Conservation (phyloP, 2,888 invertebrate species). For the Cephus sareptanus region DNA sequence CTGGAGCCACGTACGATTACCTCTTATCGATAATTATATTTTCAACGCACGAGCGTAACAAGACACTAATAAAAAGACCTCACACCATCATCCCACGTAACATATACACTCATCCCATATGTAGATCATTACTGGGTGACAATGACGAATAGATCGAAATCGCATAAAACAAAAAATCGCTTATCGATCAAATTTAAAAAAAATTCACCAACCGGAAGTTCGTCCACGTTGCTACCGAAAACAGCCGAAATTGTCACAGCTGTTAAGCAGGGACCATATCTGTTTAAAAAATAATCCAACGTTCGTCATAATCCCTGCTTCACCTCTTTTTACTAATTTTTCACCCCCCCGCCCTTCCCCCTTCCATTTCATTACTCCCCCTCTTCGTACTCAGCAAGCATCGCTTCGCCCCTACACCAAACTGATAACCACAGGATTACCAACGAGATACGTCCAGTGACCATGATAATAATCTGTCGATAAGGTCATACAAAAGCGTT, state of each 20-base stretch:
- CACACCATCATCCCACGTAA: neutral
- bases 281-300: neutral
- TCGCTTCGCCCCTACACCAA: neutral
- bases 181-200: no score
- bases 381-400: neutral
- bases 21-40: conserved; percentile 3
- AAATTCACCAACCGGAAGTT: neutral
- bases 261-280: neutral
- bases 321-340: neutral
- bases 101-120: neutral
- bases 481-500: conserved; percentile 2
- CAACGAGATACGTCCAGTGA: neutral
- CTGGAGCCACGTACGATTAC: conserved; percentile 1
- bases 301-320: neutral
- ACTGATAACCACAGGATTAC: conserved; percentile 1
- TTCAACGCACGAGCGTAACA: neutral
- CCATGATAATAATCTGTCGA: neutral
- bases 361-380: neutral
- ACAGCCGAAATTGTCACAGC: neutral
- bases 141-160: neutral
- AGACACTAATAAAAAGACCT: neutral
- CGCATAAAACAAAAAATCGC: no score
- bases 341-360: neutral
- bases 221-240: neutral
- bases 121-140: neutral